These are phyloP conservation scores for Ridgeia piscesae DNA, from an alignment of 1,140 invertebrate genomes.

Conservation along the genomic window DNA sequence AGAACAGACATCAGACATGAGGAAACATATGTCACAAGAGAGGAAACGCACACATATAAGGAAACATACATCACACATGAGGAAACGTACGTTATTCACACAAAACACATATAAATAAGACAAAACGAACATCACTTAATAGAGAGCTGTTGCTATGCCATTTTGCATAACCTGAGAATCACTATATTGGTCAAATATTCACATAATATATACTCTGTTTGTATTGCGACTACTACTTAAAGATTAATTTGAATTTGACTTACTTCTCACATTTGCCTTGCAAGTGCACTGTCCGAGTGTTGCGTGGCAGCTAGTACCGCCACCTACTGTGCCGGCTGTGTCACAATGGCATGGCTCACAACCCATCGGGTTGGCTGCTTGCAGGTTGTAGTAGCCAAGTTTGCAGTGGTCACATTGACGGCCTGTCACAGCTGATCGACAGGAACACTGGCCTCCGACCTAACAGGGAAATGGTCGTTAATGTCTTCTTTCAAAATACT, in stretches of 20 bases:
- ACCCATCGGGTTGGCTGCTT: conserved; percentile 73
- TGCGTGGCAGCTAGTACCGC: conserved; percentile 61
- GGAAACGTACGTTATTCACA: neutral
- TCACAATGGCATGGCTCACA: conserved; percentile 53
- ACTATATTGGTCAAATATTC: neutral
- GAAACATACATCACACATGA: neutral
- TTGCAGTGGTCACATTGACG: conserved; percentile 88
- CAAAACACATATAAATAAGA: no score
- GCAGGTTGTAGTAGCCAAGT: conserved; percentile 90
- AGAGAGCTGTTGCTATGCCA: no score
- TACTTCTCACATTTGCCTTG: conserved; percentile 67
- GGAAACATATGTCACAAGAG: neutral
- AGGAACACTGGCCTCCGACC: conserved; percentile 83
- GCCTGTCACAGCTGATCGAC: conserved; percentile 88
- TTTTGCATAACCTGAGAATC: no score
- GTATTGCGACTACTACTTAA: neutral
- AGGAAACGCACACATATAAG: neutral
- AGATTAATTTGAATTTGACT: conserved; percentile 1
- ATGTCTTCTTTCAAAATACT: neutral
- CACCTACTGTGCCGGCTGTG: conserved; percentile 39
- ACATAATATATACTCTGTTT: neutral
- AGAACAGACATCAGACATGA: neutral
- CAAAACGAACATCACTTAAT: no score
- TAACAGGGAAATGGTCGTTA: neutral
- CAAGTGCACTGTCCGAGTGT: conserved; percentile 51